Evolutionary conservation across 2,888 invertebrate species (phyloP), one percentile per base, ranked within the genome.

Genomic region (Craniophora ligustri): DNA sequence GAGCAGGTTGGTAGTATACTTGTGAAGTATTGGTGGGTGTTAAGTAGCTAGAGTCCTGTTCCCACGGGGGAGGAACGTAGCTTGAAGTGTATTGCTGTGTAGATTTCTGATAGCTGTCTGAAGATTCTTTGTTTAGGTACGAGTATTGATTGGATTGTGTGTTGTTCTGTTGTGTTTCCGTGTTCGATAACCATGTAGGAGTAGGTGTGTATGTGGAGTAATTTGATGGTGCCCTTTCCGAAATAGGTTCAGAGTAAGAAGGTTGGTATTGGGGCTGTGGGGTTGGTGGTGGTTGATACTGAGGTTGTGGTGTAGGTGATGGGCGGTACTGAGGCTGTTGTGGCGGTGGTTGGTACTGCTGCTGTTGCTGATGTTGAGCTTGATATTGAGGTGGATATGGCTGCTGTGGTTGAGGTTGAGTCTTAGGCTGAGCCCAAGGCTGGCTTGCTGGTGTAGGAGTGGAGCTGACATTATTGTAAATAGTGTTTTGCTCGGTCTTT

Each of bases 61-160:
- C 93, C 93, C 93, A 93, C 8, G 93, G 93, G 30, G 93, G 93
- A 48, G 93, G 93, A 5, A 93, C 91, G 56, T 93, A 93, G 18
- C 89, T 86, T 8, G 91, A 84, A 15, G 89, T 85, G 63, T 86
- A 86, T 49, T 88, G 85, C 45, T 88, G 88, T 44, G 84, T 72
- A n/a, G 85, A 74, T 44, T 82, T 83, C 60, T 89, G 84, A 57
- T 88, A 91, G 31, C 64, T 85, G 56, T 91, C 86, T 46, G 84
- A 74, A 6, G 82, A 72, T 35, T 87, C 85, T 61, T 82, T 85
- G 49, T 72, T 81, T 34, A 40, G 5, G 40, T 76, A 83, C 23
- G 85, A 85, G 67, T 85, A 89, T 61, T 87, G 89, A 57, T 81
- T 87, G 8, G 85, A 68, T 61, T 82, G 73, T 19, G 74, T 31